A percentile compares a stretch with the other conserved stretches of the same genome.
phyloP scores from a whole-genome alignment of 1,140 invertebrate genomes.

The Neodiprion virginianus region DNA sequence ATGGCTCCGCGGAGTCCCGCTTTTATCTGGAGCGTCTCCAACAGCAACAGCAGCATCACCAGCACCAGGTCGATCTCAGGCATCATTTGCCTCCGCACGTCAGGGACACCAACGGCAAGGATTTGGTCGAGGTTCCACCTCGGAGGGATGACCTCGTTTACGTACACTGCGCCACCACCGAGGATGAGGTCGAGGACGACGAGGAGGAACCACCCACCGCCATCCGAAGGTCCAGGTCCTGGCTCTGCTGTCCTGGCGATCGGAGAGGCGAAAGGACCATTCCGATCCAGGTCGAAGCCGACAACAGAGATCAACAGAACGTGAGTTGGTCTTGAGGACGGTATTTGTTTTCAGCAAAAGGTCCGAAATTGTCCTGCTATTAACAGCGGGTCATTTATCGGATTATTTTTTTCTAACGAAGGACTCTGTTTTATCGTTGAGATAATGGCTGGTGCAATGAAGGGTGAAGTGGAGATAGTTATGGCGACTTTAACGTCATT shows the following conservation, averaged over 20 bases:
- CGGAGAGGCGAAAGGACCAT: conserved; percentile 38
- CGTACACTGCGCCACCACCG: conserved; percentile 40
- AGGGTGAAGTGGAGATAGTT: too few relatives aligned
- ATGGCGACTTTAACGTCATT: too few relatives aligned
- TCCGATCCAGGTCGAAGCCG: conserved; percentile 38
- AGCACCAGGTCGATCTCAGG: conserved; percentile 21
- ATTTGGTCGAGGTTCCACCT: conserved; percentile 29
- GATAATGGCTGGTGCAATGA: too few relatives aligned
- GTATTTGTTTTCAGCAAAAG: too few relatives aligned
- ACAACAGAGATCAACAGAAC: conserved; percentile 14
- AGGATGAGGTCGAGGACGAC: conserved; percentile 33
- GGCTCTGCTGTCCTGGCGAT: conserved; percentile 46
- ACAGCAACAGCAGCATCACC: conserved; percentile 31
- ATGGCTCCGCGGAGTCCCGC: conserved; percentile 41
- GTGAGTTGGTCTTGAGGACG: background rate
- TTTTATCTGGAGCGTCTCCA: conserved; percentile 37
- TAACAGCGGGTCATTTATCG: too few relatives aligned
- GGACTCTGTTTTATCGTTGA: too few relatives aligned
- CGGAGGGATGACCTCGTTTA: conserved; percentile 38
- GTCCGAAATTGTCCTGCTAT: too few relatives aligned
- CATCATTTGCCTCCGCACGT: conserved; percentile 19
- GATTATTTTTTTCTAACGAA: too few relatives aligned
- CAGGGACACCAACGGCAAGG: conserved; percentile 25
- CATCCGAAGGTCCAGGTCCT: conserved; percentile 41
- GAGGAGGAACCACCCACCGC: conserved; percentile 34